Percentiles rank a stretch among this genome's conserved stretches.
Conservation (phyloP, 1,140 invertebrate species). For the Manduca sexta region DNA sequence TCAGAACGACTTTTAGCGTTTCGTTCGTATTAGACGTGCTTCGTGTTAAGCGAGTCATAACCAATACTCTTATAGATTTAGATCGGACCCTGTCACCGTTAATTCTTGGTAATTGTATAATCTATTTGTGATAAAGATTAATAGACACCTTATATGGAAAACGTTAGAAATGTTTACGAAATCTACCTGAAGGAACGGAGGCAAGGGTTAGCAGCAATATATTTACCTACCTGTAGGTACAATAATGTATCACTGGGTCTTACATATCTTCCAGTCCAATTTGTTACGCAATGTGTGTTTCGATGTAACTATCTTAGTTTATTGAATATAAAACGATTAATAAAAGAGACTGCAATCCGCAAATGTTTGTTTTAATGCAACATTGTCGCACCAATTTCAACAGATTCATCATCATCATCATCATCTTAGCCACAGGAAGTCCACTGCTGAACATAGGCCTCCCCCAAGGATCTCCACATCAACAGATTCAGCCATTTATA, state of each 20-base stretch:
- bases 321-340: slow-evolving; percentile 57
- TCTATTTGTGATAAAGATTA: background rate
- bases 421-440: too few relatives aligned
- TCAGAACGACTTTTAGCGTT: slow-evolving; percentile 57
- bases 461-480: too few relatives aligned
- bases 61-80: slow-evolving; percentile 40
- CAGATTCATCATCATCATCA: too few relatives aligned
- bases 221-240: slow-evolving; percentile 25
- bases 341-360: slow-evolving; percentile 64
- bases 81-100: slow-evolving; percentile 32
- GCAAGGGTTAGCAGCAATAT: slow-evolving; percentile 35
- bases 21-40: slow-evolving; percentile 59
- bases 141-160: background rate
- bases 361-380: slow-evolving; percentile 31
- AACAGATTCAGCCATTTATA: too few relatives aligned
- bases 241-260: slow-evolving; percentile 43
- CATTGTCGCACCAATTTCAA: too few relatives aligned
- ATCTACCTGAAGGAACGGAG: slow-evolving; percentile 20
- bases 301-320: slow-evolving; percentile 65
- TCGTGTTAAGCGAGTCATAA: slow-evolving; percentile 47
- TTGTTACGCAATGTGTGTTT: slow-evolving; percentile 66
- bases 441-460: too few relatives aligned
- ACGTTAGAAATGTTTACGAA: background rate
- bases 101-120: slow-evolving; percentile 19
- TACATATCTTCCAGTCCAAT: slow-evolving; percentile 65